Base-by-base conservation (phyloP, 2,888 invertebrate genomes). In the Apodemia mormo region DNA sequence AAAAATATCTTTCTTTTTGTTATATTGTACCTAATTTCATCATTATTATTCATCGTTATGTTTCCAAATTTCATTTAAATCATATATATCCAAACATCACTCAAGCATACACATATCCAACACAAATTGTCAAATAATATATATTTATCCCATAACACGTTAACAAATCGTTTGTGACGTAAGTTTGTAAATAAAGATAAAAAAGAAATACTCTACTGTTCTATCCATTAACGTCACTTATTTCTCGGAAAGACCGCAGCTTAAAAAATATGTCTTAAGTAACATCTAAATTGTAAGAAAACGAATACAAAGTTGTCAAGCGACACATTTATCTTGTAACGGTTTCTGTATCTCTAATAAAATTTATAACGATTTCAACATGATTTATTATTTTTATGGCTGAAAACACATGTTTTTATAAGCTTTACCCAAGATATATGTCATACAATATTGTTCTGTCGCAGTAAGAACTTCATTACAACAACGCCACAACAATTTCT, bases 241-340 rank as follows among this genome's bases (percentile, higher is more conserved):
- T 58, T 58, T 29, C 56, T 58, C 2, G 29, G 29, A 30, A 58
- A 58, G 56, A 58, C 56, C 29, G 10, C 29, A 22, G 22, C 29
- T 30, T 58, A 29, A 58, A 58, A 58, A 58, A 58, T 58, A 58
- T 29, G 58, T 58, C 58, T 58, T 1, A 30, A 3, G 58, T 30
- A 58, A 58, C 58, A 58, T 29, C 58, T 58, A 58, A 58, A 58
- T 30, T 58, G 12, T 12, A 70, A 61, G 58, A 58, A 68, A 69
- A 67, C 49, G 68, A 67, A 69, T 72, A 70, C 70, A 68, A 71
- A 65, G 66, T 70, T 56, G 65, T 71, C 68, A 66, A 30, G 49
- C 49, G 66, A 65, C 66, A 65, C 52, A 52, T 72, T 74, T 73
- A 74, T 74, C 58, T 58, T 58, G 49, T 49, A 49, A 30, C 30